Conservation (phyloP, 2,113 vertebrate genomes). For the Procavia capensis region DNA sequence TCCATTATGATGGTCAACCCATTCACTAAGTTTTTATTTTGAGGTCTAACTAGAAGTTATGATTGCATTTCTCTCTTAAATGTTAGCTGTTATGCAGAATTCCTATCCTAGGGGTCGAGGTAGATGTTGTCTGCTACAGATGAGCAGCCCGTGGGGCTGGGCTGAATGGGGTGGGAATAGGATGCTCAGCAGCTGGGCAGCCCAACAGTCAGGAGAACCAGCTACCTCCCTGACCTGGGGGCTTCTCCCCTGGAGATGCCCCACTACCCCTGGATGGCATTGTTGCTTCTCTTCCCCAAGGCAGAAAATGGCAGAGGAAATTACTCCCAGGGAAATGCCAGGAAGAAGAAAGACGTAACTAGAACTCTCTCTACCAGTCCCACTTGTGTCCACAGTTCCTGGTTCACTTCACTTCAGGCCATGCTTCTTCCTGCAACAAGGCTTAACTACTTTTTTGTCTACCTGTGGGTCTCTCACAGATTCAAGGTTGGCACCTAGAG, state of each 20-base stretch:
- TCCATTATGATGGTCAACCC: neutral
- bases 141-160: neutral
- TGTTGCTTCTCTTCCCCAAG: neutral
- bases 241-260: neutral
- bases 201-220: neutral
- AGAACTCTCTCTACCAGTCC: neutral
- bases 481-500: neutral
- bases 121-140: neutral
- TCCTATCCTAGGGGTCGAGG: no score
- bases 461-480: neutral
- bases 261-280: no score
- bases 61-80: neutral
- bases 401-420: neutral
- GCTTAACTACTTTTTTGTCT: neutral
- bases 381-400: no score
- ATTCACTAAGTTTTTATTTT: neutral
- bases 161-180: neutral
- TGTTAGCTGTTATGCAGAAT: neutral
- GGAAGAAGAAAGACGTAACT: neutral
- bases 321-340: neutral
- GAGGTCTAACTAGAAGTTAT: neutral
- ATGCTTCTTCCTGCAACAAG: neutral
- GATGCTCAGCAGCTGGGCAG: neutral
- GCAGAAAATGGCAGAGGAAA: neutral
- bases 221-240: neutral